These are phyloP conservation scores for Schlechtendalia chinensis DNA, from an alignment of 1,140 invertebrate genomes.

Conservation along the genomic window DNA sequence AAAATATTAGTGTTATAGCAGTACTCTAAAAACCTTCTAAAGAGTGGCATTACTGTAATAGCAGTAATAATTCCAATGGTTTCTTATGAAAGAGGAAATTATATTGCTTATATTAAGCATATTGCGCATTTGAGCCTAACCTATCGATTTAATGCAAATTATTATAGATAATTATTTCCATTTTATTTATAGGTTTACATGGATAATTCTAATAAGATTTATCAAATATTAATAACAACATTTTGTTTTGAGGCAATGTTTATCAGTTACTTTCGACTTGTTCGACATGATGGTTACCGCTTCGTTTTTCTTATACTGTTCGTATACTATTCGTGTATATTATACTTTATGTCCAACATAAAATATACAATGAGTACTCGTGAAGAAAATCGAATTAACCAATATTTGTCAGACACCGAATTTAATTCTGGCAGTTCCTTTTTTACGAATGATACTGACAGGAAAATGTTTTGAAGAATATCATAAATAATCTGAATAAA, in stretches of 20 bases:
- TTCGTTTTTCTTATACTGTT: too few relatives aligned
- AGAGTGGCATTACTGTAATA: not conserved
- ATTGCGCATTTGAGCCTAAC: too few relatives aligned
- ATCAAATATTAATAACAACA: too few relatives aligned
- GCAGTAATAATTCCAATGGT: not conserved
- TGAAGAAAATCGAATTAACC: slow-evolving; percentile 8
- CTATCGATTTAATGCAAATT: not conserved
- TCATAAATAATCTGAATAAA: too few relatives aligned
- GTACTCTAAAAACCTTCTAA: not conserved
- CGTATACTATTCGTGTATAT: slow-evolving; percentile 8
- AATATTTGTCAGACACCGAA: not conserved
- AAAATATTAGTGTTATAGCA: too few relatives aligned
- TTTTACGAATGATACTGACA: slow-evolving; percentile 7
- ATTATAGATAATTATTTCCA: too few relatives aligned
- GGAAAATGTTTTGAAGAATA: slow-evolving; percentile 7
- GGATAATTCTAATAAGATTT: not conserved
- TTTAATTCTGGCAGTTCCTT: not conserved
- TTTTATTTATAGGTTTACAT: not conserved
- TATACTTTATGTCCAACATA: not conserved
- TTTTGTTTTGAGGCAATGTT: too few relatives aligned
- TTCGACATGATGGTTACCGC: not conserved
- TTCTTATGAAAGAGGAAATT: not conserved
- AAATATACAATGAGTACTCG: not conserved
- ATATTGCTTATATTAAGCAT: not conserved
- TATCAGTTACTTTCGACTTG: too few relatives aligned